phyloP scores from a whole-genome alignment of 2,797 vertebrate species.

The Ceyx erithaca region DNA sequence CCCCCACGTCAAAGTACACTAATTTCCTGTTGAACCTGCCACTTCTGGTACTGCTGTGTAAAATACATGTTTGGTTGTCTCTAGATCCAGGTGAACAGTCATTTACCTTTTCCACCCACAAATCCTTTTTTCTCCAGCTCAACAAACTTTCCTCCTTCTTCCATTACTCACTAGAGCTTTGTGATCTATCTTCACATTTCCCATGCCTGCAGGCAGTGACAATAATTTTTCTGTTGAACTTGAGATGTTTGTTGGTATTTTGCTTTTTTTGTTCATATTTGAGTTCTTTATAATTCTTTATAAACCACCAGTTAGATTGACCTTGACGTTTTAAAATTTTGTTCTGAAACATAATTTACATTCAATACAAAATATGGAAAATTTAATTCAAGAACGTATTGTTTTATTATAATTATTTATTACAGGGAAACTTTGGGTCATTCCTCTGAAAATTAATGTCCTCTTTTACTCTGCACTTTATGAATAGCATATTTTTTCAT shows the following conservation, averaged over 20 bases:
- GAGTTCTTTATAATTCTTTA: not conserved
- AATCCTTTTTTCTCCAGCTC: not conserved
- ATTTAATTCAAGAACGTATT: not conserved
- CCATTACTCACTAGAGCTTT: not conserved
- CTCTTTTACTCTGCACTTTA: not conserved
- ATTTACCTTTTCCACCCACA: not conserved
- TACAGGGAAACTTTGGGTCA: not conserved
- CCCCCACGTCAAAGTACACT: not conserved
- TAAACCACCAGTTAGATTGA: not conserved
- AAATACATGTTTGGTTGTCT: not conserved
- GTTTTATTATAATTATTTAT: not conserved
- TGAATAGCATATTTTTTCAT: not conserved
- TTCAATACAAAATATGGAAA: not conserved
- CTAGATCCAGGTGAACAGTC: not conserved
- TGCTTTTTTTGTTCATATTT: not conserved
- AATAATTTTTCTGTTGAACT: not conserved
- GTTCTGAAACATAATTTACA: not conserved
- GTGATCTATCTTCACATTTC: not conserved
- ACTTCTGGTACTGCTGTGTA: not conserved
- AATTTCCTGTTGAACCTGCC: not conserved
- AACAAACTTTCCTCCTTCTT: not conserved
- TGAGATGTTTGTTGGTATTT: not conserved
- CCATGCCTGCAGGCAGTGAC: not conserved
- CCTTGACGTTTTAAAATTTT: not conserved
- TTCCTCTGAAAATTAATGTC: not conserved